phyloP scores from a whole-genome alignment of 2,113 vertebrate genomes.

The Aphelocoma coerulescens region DNA sequence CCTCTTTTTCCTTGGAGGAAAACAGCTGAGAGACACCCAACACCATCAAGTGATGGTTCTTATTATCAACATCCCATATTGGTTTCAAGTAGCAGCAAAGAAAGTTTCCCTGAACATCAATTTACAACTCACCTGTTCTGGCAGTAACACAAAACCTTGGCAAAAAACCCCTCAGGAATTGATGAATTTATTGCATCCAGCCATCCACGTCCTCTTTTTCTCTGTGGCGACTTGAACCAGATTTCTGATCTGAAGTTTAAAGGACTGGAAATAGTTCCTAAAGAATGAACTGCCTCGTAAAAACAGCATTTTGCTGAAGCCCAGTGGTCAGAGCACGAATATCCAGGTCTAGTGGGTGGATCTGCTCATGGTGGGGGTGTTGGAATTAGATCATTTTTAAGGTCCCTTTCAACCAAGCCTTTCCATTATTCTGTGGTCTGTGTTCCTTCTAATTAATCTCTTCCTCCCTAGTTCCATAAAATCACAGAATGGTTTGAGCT shows the following conservation, averaged over 20 bases:
- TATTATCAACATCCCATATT: background rate
- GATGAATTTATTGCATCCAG: background rate
- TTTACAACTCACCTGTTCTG: background rate
- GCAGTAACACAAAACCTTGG: background rate
- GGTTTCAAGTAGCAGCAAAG: background rate
- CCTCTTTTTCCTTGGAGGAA: background rate
- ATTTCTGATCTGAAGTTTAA: background rate
- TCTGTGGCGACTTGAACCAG: background rate
- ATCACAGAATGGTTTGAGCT: background rate
- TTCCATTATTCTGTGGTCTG: background rate
- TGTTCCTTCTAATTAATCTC: background rate
- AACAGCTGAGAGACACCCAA: background rate
- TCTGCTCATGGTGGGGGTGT: background rate
- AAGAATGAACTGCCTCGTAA: background rate
- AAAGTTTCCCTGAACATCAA: background rate
- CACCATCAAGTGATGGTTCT: background rate
- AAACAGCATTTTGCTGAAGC: background rate
- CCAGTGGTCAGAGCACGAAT: background rate
- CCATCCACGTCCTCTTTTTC: fast-evolving
- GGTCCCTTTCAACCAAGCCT: background rate
- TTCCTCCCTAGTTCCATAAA: background rate
- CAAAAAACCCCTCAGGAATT: background rate
- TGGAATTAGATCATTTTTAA: background rate
- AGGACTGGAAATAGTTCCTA: background rate
- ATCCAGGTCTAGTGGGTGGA: background rate